These are phyloP conservation scores for Colaptes auratus DNA, from an alignment of 2,113 vertebrate species.

Conservation along the genomic window DNA sequence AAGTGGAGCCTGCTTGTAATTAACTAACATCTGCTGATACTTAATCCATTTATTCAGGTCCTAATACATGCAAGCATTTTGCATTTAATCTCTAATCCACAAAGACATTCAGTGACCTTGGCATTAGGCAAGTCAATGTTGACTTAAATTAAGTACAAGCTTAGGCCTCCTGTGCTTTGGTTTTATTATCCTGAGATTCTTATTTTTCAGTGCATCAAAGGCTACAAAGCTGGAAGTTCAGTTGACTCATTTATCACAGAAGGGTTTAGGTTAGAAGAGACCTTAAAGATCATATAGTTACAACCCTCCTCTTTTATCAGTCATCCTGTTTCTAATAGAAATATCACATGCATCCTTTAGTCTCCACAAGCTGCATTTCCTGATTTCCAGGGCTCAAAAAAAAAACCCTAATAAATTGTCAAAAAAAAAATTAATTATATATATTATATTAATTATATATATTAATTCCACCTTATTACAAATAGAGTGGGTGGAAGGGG, in stretches of 20 bases:
- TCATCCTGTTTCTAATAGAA: background rate
- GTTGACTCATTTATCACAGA: background rate
- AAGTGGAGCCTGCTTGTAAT: constrained; percentile 52
- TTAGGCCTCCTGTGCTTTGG: background rate
- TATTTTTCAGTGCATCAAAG: background rate
- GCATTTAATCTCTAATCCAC: constrained; percentile 28
- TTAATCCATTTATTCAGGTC: constrained; percentile 56
- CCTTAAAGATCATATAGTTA: too few species aligned
- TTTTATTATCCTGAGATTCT: background rate
- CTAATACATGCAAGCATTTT: constrained; percentile 30
- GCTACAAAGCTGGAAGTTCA: background rate
- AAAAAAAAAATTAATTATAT: background rate
- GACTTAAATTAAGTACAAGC: background rate
- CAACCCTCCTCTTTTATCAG: background rate
- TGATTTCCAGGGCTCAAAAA: background rate
- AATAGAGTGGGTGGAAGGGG: accelerated
- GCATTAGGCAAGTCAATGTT: background rate
- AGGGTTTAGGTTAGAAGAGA: too few species aligned
- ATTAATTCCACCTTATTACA: background rate
- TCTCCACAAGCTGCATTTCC: background rate
- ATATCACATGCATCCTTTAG: background rate
- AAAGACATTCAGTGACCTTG: background rate
- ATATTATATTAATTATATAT: too few species aligned
- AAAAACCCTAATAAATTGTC: background rate
- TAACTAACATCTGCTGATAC: constrained; percentile 54